Evolutionary conservation across 2,888 invertebrate genomes (phyloP).

Genomic region (Xiphydria camelus): DNA sequence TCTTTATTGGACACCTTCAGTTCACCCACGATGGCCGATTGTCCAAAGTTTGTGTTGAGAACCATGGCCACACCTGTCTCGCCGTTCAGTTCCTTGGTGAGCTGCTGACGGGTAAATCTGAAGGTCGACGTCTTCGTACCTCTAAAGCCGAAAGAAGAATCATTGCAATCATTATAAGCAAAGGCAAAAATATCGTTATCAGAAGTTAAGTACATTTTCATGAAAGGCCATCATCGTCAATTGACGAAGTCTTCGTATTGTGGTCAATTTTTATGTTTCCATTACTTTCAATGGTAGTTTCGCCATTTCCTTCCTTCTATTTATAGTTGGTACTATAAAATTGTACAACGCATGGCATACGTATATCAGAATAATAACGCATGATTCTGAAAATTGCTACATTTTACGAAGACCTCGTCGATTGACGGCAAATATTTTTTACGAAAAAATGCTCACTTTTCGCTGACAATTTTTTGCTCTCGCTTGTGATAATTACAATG

Average conservation of each 20-base stretch:
- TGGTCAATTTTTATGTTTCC: slow-evolving; percentile 74
- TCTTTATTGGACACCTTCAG: slow-evolving; percentile 74
- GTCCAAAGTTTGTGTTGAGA: slow-evolving; percentile 71
- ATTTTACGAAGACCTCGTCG: slow-evolving; percentile 11
- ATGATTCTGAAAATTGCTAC: slow-evolving; percentile 4
- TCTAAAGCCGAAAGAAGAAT: slow-evolving; percentile 66
- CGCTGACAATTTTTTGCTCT: slow-evolving; percentile 70
- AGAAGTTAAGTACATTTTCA: slow-evolving; percentile 63
- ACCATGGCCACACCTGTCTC: slow-evolving; percentile 72
- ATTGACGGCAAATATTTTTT: background rate
- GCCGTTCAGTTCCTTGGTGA: slow-evolving; percentile 64
- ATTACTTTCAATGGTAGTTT: slow-evolving; percentile 74
- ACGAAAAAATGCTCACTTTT: slow-evolving; percentile 60
- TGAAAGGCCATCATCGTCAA: background rate
- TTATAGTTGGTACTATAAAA: slow-evolving; percentile 68
- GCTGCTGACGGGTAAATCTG: slow-evolving; percentile 69
- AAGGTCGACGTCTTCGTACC: slow-evolving; percentile 72
- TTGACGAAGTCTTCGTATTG: slow-evolving; percentile 54
- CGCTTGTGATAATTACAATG: slow-evolving; percentile 67
- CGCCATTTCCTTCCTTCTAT: slow-evolving; percentile 69
- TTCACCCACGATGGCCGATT: slow-evolving; percentile 71
- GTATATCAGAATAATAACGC: too few relatives aligned
- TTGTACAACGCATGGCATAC: too few relatives aligned
- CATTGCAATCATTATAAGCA: slow-evolving; percentile 66
- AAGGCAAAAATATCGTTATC: slow-evolving; percentile 69